phyloP scores from a whole-genome alignment of 2,113 vertebrate genomes.

The Trachemys scripta region DNA sequence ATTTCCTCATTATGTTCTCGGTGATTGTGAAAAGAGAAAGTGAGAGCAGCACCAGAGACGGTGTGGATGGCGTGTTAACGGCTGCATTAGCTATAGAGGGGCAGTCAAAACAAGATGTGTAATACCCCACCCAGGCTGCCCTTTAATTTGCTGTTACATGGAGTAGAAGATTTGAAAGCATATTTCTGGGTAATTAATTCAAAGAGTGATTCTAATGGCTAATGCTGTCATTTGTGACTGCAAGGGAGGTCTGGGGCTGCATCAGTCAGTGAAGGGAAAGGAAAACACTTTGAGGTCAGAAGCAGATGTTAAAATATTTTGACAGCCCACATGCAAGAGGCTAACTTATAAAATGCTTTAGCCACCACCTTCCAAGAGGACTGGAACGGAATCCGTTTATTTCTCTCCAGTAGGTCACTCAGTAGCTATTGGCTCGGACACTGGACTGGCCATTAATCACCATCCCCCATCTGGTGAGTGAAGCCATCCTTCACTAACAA shows the following conservation, averaged over 20 bases:
- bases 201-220: conserved; percentile 75
- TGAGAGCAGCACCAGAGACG: accelerated
- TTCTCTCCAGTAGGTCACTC: conserved; percentile 58
- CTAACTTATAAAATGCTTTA: conserved; percentile 72
- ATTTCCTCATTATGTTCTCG: background rate
- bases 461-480: conserved; percentile 60
- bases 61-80: conserved; percentile 24
- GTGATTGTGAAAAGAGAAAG: background rate
- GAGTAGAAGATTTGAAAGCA: conserved; percentile 74
- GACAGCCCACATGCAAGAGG: conserved; percentile 74
- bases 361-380: conserved; percentile 67
- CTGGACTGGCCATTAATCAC: conserved; percentile 68
- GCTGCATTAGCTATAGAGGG: conserved; percentile 44
- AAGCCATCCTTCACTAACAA: conserved; percentile 31
- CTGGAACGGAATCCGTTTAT: conserved; percentile 75
- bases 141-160: conserved; percentile 76
- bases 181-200: conserved; percentile 80
- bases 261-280: conserved; percentile 61
- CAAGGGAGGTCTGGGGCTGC: conserved; percentile 58
- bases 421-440: conserved; percentile 28
- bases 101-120: conserved; percentile 47
- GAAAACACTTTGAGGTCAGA: conserved; percentile 67
- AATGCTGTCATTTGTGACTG: conserved; percentile 77
- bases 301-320: conserved; percentile 78
- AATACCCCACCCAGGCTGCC: conserved; percentile 70